Evolutionary conservation across 2,797 vertebrate genomes (phyloP), one percentile per base, ranked within the genome.

Genomic region (Paedocypris micromegethes): DNA sequence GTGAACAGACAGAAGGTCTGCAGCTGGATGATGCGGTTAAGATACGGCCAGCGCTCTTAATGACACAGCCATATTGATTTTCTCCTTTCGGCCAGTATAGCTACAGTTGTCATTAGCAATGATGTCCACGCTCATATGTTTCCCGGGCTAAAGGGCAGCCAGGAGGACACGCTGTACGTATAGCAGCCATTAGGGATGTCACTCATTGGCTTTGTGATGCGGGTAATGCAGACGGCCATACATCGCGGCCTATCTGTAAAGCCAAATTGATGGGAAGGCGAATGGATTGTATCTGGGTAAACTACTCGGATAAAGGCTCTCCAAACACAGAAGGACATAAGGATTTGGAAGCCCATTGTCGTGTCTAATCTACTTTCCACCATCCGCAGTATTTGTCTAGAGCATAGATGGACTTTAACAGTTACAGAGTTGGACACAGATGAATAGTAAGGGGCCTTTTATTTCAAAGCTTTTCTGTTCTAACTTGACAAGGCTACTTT

Each of bases 141-240:
- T 80, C 83, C 83, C 65, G 75, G 76, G 85, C 86, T 86, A 87
- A 83, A 85, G 85, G 85, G 84, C 76, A 75, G 46, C 66, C 3
- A 61, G 81, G 82, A 85, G 84, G 84, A 84, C 74, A 79, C 72
- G 82, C 83, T 68, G 79, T 69, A 77, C 77, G 67, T 70, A 62
- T 55, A 44, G 55, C 23, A 46, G 23, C 39, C 65, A 51, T 75
- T 72, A 73, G 41, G 8, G 6, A 38, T 58, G 58, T 37, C 49
- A 46, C 59, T 50, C 44, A 58, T 4, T 47, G 58, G 51, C 54
- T 69, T 68, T 50, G 47, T 64, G 71, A 70, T 58, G 57, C 62
- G 49, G 55, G 4, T 23, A 53, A 57, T 51, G 60, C 42, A 4
- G 40, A 37, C 57, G 9, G 39, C 51, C 37, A 40, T 65, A 61